Base-by-base conservation (phyloP, 2,888 invertebrate species). In the Scrobipalpa atriplicella region DNA sequence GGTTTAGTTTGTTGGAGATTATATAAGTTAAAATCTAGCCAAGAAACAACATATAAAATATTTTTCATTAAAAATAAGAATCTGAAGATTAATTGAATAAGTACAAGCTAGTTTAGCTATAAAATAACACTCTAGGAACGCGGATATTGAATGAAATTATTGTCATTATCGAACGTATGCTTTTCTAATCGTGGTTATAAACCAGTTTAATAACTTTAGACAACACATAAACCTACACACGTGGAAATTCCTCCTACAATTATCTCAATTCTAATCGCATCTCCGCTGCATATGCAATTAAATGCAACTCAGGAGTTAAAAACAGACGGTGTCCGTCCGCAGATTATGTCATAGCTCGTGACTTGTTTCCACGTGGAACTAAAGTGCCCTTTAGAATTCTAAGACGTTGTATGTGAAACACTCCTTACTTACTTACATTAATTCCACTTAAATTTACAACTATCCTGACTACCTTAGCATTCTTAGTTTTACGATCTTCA, bases 341-440 rank as follows among this genome's bases (percentile, higher is more conserved):
- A 38, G 51, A 21, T 63, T 63, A 63, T 63, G 63, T 63, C 63
- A 63, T 21, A 18, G 18, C 63, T 63, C 63, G 63, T 63, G 63
- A 63, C 52, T 63, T 51, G 51, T 52, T 36, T 38, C 9, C 52
- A 38, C 63, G 52, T 52, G 52, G 61, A n/a, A 47, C 38, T 29
- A 18, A 19, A 43, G n/a, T 16, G 16, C 21, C 7, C 29, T 62
- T 51, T 47, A 38, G 47, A 29, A 62, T 62, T 47, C n/a, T 19
- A 21, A 39, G 61, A 54, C 18, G 18, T 54, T 16, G 0, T 16
- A 16, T n/a, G 47, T 47, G 16, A 41, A 43, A 9, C 41, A 62
- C 61, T 41, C 61, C 61, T 62, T 39, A 18, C 41, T 2, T 11
- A 62, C 13, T 9, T 39, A n/a, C 7, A 36, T 36, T 58, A 38